Percentiles rank a stretch among this genome's conserved stretches.
Conservation (phyloP, 1,140 invertebrate species). For the Riptortus pedestris region DNA sequence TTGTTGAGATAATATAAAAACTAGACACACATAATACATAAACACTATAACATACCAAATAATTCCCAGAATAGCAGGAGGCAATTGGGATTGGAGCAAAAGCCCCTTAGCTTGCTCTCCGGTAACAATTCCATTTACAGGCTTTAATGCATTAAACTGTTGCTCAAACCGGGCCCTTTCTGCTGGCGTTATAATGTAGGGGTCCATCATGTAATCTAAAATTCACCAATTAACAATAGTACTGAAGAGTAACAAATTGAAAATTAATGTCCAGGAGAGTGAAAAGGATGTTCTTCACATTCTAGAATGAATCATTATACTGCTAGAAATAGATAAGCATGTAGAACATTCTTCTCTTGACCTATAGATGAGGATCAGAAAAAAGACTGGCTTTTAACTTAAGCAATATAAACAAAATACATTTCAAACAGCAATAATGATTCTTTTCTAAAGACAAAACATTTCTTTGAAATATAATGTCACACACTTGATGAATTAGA, state of each 20-base stretch:
- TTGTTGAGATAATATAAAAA: too few species aligned
- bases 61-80: conserved; percentile 74
- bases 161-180: conserved; percentile 81
- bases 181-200: conserved; percentile 75
- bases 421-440: too few species aligned
- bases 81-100: conserved; percentile 84
- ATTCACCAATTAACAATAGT: too few species aligned
- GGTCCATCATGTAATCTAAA: conserved; percentile 46
- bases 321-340: conserved; percentile 1
- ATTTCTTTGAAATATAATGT: too few species aligned
- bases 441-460: too few species aligned
- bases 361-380: too few species aligned
- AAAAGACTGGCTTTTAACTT: too few species aligned
- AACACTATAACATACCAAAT: conserved; percentile 89
- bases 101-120: conserved; percentile 92
- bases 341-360: background rate
- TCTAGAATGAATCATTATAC: background rate
- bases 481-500: too few species aligned
- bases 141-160: conserved; percentile 81
- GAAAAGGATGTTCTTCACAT: background rate
- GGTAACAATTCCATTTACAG: conserved; percentile 75
- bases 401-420: too few species aligned
- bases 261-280: background rate
- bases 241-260: too few species aligned
- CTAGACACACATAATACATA: too few species aligned